Percentiles rank a stretch among this genome's conserved stretches.
Evolutionary conservation across 2,113 vertebrate species (phyloP).

Genomic region (Caretta caretta): DNA sequence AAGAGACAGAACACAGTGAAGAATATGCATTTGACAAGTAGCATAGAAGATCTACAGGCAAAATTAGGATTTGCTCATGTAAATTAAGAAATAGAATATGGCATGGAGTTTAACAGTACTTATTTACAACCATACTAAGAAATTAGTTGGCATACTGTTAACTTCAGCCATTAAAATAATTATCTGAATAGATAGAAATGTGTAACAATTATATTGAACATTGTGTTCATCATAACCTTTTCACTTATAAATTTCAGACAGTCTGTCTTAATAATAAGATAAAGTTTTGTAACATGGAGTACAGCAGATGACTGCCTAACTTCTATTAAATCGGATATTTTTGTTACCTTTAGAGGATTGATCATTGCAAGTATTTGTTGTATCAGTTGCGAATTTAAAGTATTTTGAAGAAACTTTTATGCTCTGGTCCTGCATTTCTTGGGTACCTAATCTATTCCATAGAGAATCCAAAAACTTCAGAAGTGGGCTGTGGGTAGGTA

Average conservation of each 20-base stretch:
- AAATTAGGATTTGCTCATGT: slow-evolving; percentile 32
- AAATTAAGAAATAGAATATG: slow-evolving; percentile 27
- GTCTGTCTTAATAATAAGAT: not conserved
- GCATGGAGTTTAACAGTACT: slow-evolving; percentile 34
- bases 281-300: not conserved
- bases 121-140: slow-evolving; percentile 17
- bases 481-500: not conserved
- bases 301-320: not conserved
- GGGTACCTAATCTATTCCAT: not conserved
- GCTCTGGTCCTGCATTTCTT: not conserved
- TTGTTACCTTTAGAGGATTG: not conserved
- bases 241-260: not conserved
- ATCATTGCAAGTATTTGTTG: not conserved
- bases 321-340: not conserved
- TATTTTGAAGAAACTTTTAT: not conserved
- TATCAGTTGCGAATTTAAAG: not conserved
- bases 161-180: slow-evolving; percentile 53
- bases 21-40: slow-evolving; percentile 15
- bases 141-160: slow-evolving; percentile 50
- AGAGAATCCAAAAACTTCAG: not conserved
- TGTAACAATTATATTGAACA: slow-evolving; percentile 13
- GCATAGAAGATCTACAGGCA: slow-evolving; percentile 30
- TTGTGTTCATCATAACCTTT: slow-evolving; percentile 11
- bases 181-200: slow-evolving; percentile 29
- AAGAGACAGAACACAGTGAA: not conserved